Evolutionary conservation across 2,888 invertebrate species (phyloP), one percentile per base, ranked within the genome.

Genomic region (Auanema sp.): DNA sequence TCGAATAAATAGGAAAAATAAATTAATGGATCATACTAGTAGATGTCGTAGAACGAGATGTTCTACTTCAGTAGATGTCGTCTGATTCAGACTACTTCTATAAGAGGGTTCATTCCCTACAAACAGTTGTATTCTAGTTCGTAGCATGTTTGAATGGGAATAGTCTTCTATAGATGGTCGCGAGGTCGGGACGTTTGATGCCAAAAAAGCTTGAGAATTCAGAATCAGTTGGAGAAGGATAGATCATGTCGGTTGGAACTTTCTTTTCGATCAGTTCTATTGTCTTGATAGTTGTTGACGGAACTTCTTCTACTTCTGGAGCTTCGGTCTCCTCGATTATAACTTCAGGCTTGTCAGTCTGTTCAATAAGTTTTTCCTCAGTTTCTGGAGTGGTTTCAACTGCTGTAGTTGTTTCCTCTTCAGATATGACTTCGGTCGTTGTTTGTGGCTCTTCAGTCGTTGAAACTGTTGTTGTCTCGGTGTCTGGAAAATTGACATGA

Each of bases 81-180:
- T 33, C 33, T 33, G 33, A 33, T 33, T 33, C 33, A 33, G 33
- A 33, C 33, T 33, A 33, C 33, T 3, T 33, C 33, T 33, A 33
- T 3, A 33, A 33, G 33, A 33, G 3, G 33, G 3, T 33, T 3
- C 33, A 33, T 33, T 33, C 33, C 4, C 8, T 3, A 5, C 33
- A 33, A 8, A 5, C 4, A 33, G 53, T 21, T n/a, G n/a, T n/a
- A n/a, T n/a, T n/a, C n/a, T n/a, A n/a, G 25, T 21, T 12, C 44
- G 18, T 14, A 49, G 23, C 52, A 23, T 44, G 33, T 18, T 44
- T 49, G 41, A 64, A 60, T n/a, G 58, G 58, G 54, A 64, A 64
- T 12, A 64, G 60, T 12, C 64, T 54, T 6, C 64, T 54, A 51
- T 64, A 64, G 51, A 64, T 64, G 10, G 64, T 64, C 12, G 64